phyloP scores from a whole-genome alignment of 2,113 vertebrate species.

The Phycodurus eques region DNA sequence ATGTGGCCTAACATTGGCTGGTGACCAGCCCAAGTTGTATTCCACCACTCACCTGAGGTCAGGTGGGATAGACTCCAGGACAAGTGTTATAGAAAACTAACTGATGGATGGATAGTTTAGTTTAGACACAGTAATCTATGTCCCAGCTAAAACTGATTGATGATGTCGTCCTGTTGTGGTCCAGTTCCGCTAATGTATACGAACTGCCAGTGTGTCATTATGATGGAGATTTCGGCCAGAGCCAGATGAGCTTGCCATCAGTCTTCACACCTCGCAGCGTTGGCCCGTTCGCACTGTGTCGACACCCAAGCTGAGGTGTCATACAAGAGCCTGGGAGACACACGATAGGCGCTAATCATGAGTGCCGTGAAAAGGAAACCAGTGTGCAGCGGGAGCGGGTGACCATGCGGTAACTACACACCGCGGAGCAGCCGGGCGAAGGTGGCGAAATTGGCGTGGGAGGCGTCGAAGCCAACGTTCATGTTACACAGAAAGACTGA shows the following conservation, averaged over 20 bases:
- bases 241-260: background rate
- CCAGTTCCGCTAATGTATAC: background rate
- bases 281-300: background rate
- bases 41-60: background rate
- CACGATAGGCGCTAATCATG: slow-evolving; percentile 62
- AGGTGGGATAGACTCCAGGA: background rate
- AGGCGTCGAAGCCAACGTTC: slow-evolving; percentile 52
- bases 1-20: background rate
- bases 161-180: background rate
- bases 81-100: background rate
- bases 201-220: background rate
- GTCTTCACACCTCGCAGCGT: background rate
- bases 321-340: slow-evolving; percentile 45
- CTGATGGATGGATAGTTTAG: background rate
- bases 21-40: background rate
- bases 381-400: slow-evolving; percentile 50
- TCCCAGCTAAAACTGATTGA: background rate
- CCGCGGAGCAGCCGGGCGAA: slow-evolving; percentile 47
- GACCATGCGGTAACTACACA: slow-evolving; percentile 68
- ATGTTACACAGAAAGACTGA: slow-evolving; percentile 81
- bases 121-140: background rate
- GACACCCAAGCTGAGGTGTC: slow-evolving; percentile 67
- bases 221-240: background rate
- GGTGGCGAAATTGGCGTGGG: slow-evolving; percentile 53
- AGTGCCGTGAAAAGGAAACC: slow-evolving; percentile 71